phyloP scores from a whole-genome alignment of 2,888 invertebrate species.

The Alloscopus bannaensis region DNA sequence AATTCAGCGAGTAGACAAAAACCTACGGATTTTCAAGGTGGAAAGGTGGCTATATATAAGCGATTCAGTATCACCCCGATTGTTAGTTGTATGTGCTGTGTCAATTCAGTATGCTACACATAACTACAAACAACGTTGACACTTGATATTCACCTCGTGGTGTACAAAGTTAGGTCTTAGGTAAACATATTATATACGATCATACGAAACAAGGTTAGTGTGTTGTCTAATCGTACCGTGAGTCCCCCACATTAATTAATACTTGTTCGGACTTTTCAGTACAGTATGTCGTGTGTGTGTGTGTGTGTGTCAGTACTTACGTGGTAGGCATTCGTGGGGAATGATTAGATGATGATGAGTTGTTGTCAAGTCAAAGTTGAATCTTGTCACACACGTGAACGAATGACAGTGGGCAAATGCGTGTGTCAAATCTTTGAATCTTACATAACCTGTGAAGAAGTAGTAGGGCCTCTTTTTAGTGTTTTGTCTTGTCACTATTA shows the following conservation, averaged over 20 bases:
- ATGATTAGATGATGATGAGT: too few relatives aligned
- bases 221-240: constrained; percentile 12
- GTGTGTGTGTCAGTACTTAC: constrained; percentile 10
- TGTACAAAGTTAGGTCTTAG: constrained; percentile 43
- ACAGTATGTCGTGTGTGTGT: too few relatives aligned
- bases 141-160: constrained; percentile 17
- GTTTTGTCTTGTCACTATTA: too few relatives aligned
- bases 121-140: neutral
- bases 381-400: constrained; percentile 2
- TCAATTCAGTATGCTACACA: neutral
- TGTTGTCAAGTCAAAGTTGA: too few relatives aligned
- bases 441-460: too few relatives aligned
- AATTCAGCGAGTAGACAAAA: neutral
- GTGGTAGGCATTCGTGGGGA: too few relatives aligned
- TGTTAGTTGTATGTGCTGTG: constrained; percentile 14
- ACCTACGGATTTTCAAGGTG: neutral
- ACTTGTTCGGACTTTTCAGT: neutral
- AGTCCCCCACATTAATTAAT: neutral
- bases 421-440: too few relatives aligned
- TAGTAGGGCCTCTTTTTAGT: too few relatives aligned
- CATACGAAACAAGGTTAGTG: constrained; percentile 13
- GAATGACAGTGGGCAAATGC: too few relatives aligned
- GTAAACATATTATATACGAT: neutral
- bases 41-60: constrained; percentile 13
- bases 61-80: constrained; percentile 11